Evolutionary conservation across 2,797 vertebrate genomes (phyloP).

Genomic region (Lithobates pipiens): DNA sequence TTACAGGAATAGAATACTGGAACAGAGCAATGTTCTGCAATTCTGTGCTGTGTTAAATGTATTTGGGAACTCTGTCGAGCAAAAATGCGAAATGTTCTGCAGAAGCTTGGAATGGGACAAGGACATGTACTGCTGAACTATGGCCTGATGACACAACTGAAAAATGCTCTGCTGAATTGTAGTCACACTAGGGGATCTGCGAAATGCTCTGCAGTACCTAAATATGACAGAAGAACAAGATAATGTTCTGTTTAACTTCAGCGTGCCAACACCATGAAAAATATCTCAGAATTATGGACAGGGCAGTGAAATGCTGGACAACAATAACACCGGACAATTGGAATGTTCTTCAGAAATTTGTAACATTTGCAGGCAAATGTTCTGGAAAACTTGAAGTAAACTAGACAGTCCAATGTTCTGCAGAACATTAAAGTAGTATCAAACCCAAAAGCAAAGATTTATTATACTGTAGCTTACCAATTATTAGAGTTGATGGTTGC

Average conservation of each 20-base stretch:
- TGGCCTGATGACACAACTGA: background rate
- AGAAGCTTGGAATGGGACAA: no score
- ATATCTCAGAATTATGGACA: background rate
- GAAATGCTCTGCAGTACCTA: background rate
- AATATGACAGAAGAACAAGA: background rate
- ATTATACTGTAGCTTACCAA: no score
- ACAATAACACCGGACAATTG: background rate
- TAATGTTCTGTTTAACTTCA: background rate
- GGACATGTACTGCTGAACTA: background rate
- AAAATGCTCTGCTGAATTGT: background rate
- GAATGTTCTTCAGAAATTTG: background rate
- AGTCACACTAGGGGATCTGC: background rate
- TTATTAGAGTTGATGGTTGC: no score
- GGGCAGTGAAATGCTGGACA: background rate
- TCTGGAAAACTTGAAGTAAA: background rate
- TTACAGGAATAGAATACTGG: no score
- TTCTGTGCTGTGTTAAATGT: no score
- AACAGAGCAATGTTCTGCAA: no score
- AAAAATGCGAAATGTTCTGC: background rate
- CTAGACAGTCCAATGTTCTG: background rate
- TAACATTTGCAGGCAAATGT: background rate
- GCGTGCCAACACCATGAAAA: background rate
- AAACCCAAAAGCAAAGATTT: no score
- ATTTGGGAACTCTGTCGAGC: no score
- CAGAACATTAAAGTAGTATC: no score